Evolutionary conservation across 2,888 invertebrate species (phyloP).

Genomic region (Drosophila paramelanica): DNA sequence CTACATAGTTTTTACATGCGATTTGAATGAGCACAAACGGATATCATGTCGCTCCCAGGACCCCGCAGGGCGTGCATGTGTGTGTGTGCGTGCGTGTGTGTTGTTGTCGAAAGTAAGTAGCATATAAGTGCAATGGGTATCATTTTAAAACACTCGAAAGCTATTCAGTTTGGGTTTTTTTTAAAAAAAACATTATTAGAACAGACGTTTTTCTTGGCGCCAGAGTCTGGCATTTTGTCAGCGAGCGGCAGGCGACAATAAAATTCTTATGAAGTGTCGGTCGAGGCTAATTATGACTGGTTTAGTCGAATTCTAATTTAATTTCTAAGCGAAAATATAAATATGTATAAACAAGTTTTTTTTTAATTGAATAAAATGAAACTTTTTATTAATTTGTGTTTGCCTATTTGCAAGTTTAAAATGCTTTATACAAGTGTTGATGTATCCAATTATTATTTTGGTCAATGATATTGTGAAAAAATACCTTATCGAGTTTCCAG

Average conservation of each 20-base stretch:
- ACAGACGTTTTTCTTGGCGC: slow-evolving; percentile 63
- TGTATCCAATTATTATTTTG: background rate
- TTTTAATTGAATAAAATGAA: background rate
- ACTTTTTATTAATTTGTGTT: background rate
- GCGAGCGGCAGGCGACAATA: background rate
- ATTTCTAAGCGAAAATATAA: background rate
- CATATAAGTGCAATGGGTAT: slow-evolving; percentile 70
- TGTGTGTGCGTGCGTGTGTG: slow-evolving; percentile 28
- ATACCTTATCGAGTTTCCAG: background rate
- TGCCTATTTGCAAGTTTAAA: background rate
- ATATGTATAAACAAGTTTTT: no score
- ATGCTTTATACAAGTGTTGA: background rate
- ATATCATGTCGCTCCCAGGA: slow-evolving; percentile 53
- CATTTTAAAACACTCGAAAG: slow-evolving; percentile 74
- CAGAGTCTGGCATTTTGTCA: slow-evolving; percentile 50
- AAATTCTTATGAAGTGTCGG: slow-evolving; percentile 34
- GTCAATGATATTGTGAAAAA: background rate
- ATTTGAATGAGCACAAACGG: slow-evolving; percentile 77
- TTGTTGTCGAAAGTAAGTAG: slow-evolving; percentile 57
- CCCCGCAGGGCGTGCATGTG: background rate
- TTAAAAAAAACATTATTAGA: slow-evolving; percentile 51
- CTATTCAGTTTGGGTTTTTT: slow-evolving; percentile 43
- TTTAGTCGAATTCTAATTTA: background rate
- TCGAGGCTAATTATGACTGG: slow-evolving; percentile 27
- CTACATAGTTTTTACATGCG: slow-evolving; percentile 69